Conservation (phyloP, 2,888 invertebrate genomes). For the Pecten maximus region DNA sequence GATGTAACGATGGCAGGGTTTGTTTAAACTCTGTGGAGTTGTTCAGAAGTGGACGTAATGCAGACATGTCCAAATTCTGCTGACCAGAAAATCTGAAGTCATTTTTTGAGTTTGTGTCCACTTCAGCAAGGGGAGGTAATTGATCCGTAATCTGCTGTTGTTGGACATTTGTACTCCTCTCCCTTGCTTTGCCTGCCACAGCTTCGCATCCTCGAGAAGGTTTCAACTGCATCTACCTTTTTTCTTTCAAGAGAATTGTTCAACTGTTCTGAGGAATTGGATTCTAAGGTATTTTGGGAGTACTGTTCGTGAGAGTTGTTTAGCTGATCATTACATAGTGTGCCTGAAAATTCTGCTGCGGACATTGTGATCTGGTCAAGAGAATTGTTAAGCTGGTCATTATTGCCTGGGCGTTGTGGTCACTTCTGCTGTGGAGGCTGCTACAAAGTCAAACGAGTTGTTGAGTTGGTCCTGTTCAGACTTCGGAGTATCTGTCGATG, state of each 20-base stretch:
- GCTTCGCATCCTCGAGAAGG: not conserved
- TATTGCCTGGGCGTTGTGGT: not conserved
- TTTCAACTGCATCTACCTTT: not conserved
- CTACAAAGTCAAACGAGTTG: conserved; percentile 12
- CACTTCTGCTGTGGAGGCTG: not conserved
- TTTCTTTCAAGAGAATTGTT: not conserved
- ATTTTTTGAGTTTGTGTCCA: not conserved
- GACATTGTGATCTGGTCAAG: not conserved
- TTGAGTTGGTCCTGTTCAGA: conserved; percentile 37
- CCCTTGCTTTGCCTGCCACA: not conserved
- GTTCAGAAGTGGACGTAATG: conserved; percentile 45
- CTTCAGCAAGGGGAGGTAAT: not conserved
- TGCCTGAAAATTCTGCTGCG: not conserved
- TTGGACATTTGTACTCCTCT: not conserved
- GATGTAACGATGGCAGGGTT: conserved; percentile 80
- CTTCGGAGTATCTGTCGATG: conserved; percentile 17
- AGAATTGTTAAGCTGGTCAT: not conserved
- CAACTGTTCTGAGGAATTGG: not conserved
- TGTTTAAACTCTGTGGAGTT: conserved; percentile 54
- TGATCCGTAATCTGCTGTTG: not conserved
- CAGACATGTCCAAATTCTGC: conserved; percentile 1
- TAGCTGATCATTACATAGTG: not conserved
- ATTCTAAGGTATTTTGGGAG: not conserved
- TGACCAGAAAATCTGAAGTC: not conserved
- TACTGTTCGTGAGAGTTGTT: not conserved